Base-by-base conservation (phyloP, 1,140 invertebrate species). In the Calliphora vicina region DNA sequence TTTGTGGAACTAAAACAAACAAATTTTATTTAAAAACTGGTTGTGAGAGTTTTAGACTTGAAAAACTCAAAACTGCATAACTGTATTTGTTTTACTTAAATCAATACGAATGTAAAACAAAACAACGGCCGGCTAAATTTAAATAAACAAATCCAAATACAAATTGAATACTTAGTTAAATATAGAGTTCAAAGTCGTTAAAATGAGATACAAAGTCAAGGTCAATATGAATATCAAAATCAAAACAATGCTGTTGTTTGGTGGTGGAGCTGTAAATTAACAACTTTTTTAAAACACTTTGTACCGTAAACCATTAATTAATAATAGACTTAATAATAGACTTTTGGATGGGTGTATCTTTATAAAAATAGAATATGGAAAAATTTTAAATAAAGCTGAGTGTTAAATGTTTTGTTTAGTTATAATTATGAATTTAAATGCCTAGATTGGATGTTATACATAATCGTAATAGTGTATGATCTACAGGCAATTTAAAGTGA, bases 161-260 rank as follows among this genome's bases (percentile, higher is more conserved):
- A 74, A 26, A 74, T 25, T 25, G 25, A 27, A 74, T 15, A 74
- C 15, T 74, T 13, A 15, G 8, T 27, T 74, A 27, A 74, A 27
- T 74, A 74, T 23, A 74, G 29, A 74, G 25, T 74, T 27, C 29
- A 74, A 74, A 74, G 29, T 74, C 25, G 8, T 74, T 57, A 23
- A 74, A 74, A 74, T 26, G 5, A 74, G 29, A 74, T 35, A 74
- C 25, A 74, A 74, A 74, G 72, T 35, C 72, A 74, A 35, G 29
- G 25, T 27, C 25, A 74, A 25, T 74, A 25, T 5, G 23, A 25
- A 25, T 74, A 1, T n/a, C 8, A 74, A 74, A 74, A 74, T 74
- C 4, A 74, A 74, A 74, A 57, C 50, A 57, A 57, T 57, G n/a
- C n/a, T n/a, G n/a, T n/a, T n/a, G n/a, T n/a, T n/a, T n/a, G n/a